These are phyloP conservation scores for Pseudomyrmex flavicornis DNA, from an alignment of 1,140 invertebrate species.

Conservation along the genomic window DNA sequence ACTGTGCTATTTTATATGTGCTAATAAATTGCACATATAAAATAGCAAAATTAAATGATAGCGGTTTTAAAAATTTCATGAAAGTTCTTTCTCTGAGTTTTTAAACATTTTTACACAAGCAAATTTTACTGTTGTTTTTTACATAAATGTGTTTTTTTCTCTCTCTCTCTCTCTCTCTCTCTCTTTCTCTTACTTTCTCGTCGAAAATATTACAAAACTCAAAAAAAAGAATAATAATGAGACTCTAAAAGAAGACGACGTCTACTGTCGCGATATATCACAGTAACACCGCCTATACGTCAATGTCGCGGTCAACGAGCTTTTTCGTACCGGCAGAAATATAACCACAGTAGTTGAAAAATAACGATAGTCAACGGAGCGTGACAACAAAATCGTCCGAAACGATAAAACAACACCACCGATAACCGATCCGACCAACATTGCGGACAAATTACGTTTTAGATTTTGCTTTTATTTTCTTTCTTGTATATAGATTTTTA, in stretches of 20 bases:
- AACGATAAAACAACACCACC: conserved; percentile 5
- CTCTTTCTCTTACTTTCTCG: not conserved
- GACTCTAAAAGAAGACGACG: not conserved
- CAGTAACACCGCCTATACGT: conserved; percentile 19
- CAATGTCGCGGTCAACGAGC: conserved; percentile 35
- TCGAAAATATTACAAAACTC: not conserved
- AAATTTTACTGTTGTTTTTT: no score
- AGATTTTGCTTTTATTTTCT: not conserved
- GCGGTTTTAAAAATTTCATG: no score
- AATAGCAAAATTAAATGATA: no score
- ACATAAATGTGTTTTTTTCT: not conserved
- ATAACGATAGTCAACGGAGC: not conserved
- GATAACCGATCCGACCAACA: not conserved
- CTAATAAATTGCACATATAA: no score
- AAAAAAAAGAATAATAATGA: not conserved
- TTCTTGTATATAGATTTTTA: not conserved
- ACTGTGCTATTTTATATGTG: no score
- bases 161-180: not conserved
- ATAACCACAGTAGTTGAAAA: conserved; percentile 20
- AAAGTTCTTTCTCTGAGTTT: no score
- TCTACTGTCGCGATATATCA: not conserved
- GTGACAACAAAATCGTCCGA: not conserved
- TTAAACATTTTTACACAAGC: no score
- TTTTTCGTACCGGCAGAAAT: conserved; percentile 18
- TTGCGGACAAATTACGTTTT: not conserved